These are phyloP conservation scores for Vulpes ferrilata DNA, from an alignment of 2,113 vertebrate genomes.

Conservation along the genomic window DNA sequence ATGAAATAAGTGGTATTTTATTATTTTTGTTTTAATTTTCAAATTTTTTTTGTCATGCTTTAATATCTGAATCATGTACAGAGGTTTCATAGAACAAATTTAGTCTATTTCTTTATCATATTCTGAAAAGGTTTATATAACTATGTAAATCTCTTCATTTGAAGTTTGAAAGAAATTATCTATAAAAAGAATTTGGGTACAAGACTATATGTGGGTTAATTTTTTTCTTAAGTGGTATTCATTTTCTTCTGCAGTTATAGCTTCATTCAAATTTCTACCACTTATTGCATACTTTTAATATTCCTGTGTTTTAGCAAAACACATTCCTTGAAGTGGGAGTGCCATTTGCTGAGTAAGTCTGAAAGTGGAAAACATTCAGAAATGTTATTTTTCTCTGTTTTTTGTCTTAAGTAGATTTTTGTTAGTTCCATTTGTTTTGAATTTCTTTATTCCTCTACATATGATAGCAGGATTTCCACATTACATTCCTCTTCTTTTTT, in stretches of 20 bases:
- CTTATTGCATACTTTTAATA: not conserved
- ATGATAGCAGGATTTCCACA: slow-evolving; percentile 51
- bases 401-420: not conserved
- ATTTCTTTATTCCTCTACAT: slow-evolving; percentile 43
- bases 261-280: not conserved
- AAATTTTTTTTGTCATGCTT: not conserved
- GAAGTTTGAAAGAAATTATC: not conserved
- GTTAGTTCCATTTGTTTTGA: slow-evolving; percentile 58
- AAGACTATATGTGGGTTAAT: slow-evolving; percentile 12
- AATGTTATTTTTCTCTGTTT: slow-evolving; percentile 21
- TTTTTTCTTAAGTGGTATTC: not conserved
- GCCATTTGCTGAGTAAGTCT: slow-evolving; percentile 25
- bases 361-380: slow-evolving; percentile 3
- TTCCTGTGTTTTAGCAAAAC: not conserved
- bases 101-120: not conserved
- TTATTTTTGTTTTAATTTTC: not conserved
- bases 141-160: not conserved
- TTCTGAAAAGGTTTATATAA: not conserved
- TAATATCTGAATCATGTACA: not conserved
- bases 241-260: not conserved
- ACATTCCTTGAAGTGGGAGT: not conserved
- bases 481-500: not conserved
- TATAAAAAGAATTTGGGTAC: not conserved
- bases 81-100: not conserved
- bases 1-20: not conserved